These are phyloP conservation scores for Zhengitettix transpicula DNA, from an alignment of 2,888 invertebrate species.

Conservation along the genomic window DNA sequence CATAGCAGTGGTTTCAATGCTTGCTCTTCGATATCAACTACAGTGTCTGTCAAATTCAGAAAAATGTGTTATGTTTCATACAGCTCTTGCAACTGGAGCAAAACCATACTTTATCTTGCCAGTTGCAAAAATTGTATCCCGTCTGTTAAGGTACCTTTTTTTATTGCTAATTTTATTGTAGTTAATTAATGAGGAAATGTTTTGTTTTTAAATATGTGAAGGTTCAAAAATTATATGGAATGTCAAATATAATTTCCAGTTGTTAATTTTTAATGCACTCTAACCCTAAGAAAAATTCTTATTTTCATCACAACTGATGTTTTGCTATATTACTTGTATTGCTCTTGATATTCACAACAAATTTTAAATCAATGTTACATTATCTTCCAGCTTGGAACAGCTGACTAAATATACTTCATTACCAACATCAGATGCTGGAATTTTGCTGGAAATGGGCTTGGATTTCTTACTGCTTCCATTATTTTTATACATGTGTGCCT, in stretches of 20 bases:
- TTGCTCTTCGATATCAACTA: constrained; percentile 39
- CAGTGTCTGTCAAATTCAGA: constrained; percentile 21
- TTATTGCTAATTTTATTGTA: no score
- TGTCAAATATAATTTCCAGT: no score
- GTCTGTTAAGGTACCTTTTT: constrained; percentile 29
- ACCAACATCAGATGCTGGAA: constrained; percentile 14
- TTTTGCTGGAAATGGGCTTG: constrained; percentile 12
- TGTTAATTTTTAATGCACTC: no score
- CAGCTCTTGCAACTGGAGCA: constrained; percentile 39
- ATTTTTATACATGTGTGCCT: constrained; percentile 41
- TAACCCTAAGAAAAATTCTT: no score
- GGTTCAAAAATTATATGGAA: no score
- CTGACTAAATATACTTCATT: neutral
- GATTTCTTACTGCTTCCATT: constrained; percentile 36
- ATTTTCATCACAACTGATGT: no score
- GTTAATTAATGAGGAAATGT: no score
- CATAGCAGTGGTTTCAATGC: constrained; percentile 42
- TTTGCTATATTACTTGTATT: no score
- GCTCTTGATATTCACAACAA: no score
- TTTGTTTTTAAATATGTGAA: no score
- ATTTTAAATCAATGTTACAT: no score
- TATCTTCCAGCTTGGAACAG: neutral
- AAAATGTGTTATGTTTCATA: constrained; percentile 33
- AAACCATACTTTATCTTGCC: constrained; percentile 39
- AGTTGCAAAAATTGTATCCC: constrained; percentile 29